These are phyloP conservation scores for Epinotia demarniana DNA, from an alignment of 2,888 invertebrate genomes.

Conservation along the genomic window DNA sequence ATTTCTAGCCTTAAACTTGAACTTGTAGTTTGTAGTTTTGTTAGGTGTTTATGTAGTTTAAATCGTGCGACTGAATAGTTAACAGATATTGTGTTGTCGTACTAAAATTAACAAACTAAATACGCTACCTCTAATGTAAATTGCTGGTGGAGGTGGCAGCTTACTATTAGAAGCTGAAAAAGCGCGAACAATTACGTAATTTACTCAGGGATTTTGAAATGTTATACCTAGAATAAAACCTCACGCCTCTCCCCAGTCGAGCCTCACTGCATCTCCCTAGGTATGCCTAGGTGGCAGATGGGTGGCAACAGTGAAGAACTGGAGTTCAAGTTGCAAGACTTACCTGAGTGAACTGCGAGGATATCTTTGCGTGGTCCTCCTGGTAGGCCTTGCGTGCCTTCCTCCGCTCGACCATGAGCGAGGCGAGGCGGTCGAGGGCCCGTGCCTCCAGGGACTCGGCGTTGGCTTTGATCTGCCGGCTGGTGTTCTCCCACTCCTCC, in stretches of 20 bases:
- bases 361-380: constrained; percentile 94
- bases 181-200: not conserved
- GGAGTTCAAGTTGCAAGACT: constrained; percentile 37
- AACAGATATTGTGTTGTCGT: no score
- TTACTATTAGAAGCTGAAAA: not conserved
- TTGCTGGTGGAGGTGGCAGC: no score
- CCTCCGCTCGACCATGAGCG: constrained; percentile 94
- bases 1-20: no score
- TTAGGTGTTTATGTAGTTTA: no score
- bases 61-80: no score
- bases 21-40: no score
- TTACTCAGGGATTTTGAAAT: not conserved
- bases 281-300: no score
- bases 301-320: no score
- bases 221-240: not conserved
- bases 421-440: constrained; percentile 91
- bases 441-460: constrained; percentile 93
- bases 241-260: not conserved
- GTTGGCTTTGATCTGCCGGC: constrained; percentile 92
- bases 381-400: constrained; percentile 94
- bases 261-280: no score
- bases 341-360: constrained; percentile 91
- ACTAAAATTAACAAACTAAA: no score
- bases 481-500: constrained; percentile 94
- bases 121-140: no score